Base-by-base conservation (phyloP, 2,113 vertebrate species). In the Paramormyrops kingsleyae region DNA sequence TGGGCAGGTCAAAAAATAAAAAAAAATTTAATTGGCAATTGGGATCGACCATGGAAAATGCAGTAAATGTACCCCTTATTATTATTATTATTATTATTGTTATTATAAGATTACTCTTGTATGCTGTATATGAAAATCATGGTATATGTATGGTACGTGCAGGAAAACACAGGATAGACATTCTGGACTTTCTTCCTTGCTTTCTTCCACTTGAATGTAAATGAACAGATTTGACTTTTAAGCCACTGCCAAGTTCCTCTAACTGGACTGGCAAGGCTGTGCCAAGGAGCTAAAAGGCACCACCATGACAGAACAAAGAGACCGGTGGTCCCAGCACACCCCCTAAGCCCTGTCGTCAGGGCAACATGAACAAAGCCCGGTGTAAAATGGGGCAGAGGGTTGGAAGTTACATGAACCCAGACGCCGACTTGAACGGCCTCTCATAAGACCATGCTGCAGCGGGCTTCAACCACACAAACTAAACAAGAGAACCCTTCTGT, bases 171-270 rank as follows among this genome's bases (percentile, higher is more conserved):
- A 86, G 24, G 47, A 86, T 13, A 24, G n/a, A 27, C 44, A 50
- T 50, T 49, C 44, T n/a, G 44, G n/a, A 47, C 9, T n/a, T 50
- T 2, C 47, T n/a, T 86, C 24, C 83, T 27, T 50, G n/a, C 24
- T 85, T 49, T 44, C 83, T 86, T 86, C 94, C 93, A 95, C 94
- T 96, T 96, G 94, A 96, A 96, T 96, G 94, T 94, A 96, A 97
- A 97, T 96, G 93, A 97, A 96, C 94, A 95, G 94, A 95, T 95
- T 95, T 94, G 94, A 95, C 95, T 95, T 95, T 95, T 94, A 95
- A 96, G 93, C 93, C 94, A 92, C 94, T 95, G 95, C 95, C 95
- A 95, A 96, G 92, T 95, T 95, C 87, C 92, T 59, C 35, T 56
- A 87, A 42, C 49, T 87, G 13, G 31, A 17, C 31, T 52, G 49